These are phyloP conservation scores for Drosophila oshimai DNA, from an alignment of 1,140 invertebrate species.

Conservation along the genomic window DNA sequence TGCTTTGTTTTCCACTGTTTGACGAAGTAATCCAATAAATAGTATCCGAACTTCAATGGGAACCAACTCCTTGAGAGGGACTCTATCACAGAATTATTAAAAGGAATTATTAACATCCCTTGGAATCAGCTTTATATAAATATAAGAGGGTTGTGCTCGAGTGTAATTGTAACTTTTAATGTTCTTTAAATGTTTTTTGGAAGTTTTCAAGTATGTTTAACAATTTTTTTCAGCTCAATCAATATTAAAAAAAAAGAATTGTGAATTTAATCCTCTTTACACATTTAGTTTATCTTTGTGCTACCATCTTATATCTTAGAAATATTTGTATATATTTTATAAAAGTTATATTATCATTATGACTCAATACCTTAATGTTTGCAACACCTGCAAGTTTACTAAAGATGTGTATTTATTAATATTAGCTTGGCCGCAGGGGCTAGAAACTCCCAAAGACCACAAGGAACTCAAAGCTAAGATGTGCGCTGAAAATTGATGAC, in stretches of 20 bases:
- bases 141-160: neutral
- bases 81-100: neutral
- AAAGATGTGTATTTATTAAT: neutral
- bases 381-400: neutral
- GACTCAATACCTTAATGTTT: neutral
- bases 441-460: neutral
- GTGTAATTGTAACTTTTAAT: neutral
- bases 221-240: too few species aligned
- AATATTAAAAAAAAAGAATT: too few species aligned
- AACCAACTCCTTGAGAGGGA: neutral
- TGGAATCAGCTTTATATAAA: neutral
- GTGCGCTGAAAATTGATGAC: constrained; percentile 3
- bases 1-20: constrained; percentile 7
- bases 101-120: neutral
- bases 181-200: neutral
- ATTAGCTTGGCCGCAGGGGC: neutral
- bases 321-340: too few species aligned
- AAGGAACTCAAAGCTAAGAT: neutral
- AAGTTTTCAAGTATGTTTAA: neutral
- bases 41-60: constrained; percentile 8
- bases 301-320: too few species aligned
- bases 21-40: constrained; percentile 16
- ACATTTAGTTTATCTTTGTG: too few species aligned
- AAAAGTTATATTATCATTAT: too few species aligned
- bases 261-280: too few species aligned